These are phyloP conservation scores for Homalodisca vitripennis DNA, from an alignment of 1,140 invertebrate species.

Conservation along the genomic window DNA sequence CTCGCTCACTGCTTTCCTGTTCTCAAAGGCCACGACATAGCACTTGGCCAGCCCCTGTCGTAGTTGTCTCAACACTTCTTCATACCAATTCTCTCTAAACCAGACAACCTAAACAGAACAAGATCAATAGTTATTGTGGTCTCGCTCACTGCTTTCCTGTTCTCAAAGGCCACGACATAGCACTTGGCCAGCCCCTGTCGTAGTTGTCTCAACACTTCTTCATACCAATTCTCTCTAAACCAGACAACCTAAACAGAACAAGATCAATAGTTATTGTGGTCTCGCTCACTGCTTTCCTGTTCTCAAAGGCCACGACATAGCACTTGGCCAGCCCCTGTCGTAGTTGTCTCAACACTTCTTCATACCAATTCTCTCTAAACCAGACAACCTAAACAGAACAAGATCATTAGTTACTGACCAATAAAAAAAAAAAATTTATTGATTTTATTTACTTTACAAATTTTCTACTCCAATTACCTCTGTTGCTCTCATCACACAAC, in stretches of 20 bases:
- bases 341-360: conserved; percentile 90
- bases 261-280: too few relatives aligned
- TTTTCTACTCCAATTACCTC: too few relatives aligned
- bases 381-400: conserved; percentile 94
- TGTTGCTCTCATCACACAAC: too few relatives aligned
- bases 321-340: conserved; percentile 94
- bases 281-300: conserved; percentile 80
- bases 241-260: conserved; percentile 94
- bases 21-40: conserved; percentile 95
- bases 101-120: conserved; percentile 94
- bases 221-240: conserved; percentile 98
- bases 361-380: conserved; percentile 98
- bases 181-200: conserved; percentile 94
- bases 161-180: conserved; percentile 95
- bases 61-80: conserved; percentile 90
- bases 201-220: conserved; percentile 90
- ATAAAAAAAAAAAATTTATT: too few relatives aligned
- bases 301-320: conserved; percentile 95
- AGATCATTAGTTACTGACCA: too few relatives aligned
- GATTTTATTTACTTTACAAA: too few relatives aligned
- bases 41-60: conserved; percentile 94
- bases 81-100: conserved; percentile 98
- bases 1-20: conserved; percentile 80
- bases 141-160: conserved; percentile 80
- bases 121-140: too few relatives aligned